phyloP scores from a whole-genome alignment of 2,797 vertebrate genomes.

The Anniella stebbinsi region DNA sequence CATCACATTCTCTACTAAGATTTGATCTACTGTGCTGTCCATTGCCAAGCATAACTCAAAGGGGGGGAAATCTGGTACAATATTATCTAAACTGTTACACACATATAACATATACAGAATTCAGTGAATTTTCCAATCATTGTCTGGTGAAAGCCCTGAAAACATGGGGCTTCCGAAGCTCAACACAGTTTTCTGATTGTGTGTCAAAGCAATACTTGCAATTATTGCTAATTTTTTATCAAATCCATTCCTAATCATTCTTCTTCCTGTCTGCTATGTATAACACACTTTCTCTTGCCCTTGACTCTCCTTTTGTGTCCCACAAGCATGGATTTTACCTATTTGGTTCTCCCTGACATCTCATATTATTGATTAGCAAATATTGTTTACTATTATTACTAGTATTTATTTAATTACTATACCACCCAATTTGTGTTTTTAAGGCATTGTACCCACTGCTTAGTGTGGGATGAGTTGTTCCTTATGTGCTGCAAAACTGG shows the following conservation, averaged over 20 bases:
- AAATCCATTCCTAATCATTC: background rate
- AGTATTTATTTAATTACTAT: no score
- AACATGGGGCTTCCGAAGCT: background rate
- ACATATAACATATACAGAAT: background rate
- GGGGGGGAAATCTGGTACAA: background rate
- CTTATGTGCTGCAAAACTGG: background rate
- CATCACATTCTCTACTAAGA: background rate
- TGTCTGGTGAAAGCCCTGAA: background rate
- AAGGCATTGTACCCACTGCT: background rate
- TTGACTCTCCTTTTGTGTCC: background rate
- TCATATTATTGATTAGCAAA: background rate
- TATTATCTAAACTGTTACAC: background rate
- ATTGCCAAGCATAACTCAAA: background rate
- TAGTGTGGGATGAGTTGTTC: background rate
- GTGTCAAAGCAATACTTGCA: background rate
- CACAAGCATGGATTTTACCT: background rate
- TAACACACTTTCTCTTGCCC: background rate
- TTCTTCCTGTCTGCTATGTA: background rate
- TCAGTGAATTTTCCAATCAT: background rate
- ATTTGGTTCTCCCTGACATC: background rate
- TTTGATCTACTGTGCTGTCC: background rate
- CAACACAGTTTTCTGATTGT: background rate
- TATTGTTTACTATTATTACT: background rate
- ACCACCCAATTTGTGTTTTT: background rate
- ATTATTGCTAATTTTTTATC: background rate